Percentiles rank a stretch among this genome's conserved stretches.
Evolutionary conservation across 2,113 vertebrate species (phyloP).

Genomic region (Myiagra hebetior): DNA sequence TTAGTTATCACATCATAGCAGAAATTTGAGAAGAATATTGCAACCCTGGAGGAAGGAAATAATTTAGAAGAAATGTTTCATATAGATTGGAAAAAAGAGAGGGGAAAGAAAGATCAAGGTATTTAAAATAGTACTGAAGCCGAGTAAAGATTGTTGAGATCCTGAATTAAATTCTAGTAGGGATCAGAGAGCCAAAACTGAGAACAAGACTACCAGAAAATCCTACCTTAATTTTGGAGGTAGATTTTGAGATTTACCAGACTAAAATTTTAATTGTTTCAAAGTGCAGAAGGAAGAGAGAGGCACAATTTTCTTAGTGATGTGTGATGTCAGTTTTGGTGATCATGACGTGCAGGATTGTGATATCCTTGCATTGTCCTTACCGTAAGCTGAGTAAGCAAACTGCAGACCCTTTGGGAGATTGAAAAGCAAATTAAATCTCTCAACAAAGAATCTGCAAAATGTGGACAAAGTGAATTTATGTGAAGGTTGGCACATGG

Average conservation of each 20-base stretch:
- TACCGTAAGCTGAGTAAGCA: background rate
- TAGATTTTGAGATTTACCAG: background rate
- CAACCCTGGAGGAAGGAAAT: background rate
- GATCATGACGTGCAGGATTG: background rate
- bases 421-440: background rate
- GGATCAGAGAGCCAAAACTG: background rate
- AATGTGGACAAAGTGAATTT: background rate
- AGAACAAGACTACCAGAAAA: background rate
- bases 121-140: background rate
- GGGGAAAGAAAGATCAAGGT: background rate
- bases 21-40: background rate
- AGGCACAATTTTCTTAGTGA: background rate
- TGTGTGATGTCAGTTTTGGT: background rate
- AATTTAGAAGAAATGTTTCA: background rate
- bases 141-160: background rate
- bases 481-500: background rate
- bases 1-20: background rate
- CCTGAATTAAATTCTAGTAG: background rate
- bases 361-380: background rate
- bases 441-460: background rate
- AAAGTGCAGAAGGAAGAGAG: background rate
- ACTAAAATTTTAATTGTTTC: background rate
- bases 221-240: background rate
- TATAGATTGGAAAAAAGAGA: background rate
- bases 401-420: background rate